Evolutionary conservation across 2,113 vertebrate genomes (phyloP).

Genomic region (Conger conger): DNA sequence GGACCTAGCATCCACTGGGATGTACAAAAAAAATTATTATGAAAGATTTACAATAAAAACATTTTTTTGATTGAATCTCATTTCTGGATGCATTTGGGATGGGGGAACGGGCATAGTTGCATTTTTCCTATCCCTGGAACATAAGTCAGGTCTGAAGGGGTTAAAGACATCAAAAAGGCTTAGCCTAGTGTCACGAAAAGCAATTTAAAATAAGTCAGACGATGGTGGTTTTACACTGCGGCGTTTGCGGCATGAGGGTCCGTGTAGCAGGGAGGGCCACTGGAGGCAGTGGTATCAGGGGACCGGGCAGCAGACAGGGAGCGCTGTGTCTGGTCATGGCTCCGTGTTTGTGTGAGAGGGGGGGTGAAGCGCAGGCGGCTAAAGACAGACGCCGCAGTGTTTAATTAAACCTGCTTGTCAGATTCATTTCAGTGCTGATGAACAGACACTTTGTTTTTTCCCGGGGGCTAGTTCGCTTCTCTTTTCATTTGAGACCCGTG

Average conservation of each 20-base stretch:
- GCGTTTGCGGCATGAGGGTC: background rate
- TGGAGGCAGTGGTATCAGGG: background rate
- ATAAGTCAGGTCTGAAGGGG: no score
- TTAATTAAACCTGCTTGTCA: slow-evolving; percentile 12
- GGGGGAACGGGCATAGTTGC: no score
- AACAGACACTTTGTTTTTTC: background rate
- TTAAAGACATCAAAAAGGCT: background rate
- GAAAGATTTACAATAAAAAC: no score
- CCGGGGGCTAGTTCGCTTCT: background rate
- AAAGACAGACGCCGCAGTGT: background rate
- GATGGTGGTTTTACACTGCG: background rate
- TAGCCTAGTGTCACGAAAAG: background rate
- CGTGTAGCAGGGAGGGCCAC: background rate
- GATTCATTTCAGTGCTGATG: background rate
- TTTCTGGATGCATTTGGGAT: no score
- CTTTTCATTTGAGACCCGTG: background rate
- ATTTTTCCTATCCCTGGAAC: no score
- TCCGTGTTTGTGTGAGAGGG: background rate
- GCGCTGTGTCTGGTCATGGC: background rate
- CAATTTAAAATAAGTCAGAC: background rate
- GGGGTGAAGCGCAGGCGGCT: no score
- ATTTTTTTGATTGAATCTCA: no score
- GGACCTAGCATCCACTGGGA: no score
- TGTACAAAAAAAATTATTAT: no score
- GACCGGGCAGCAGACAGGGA: background rate